phyloP scores from a whole-genome alignment of 2,113 vertebrate species.

The Poecilia latipinna region DNA sequence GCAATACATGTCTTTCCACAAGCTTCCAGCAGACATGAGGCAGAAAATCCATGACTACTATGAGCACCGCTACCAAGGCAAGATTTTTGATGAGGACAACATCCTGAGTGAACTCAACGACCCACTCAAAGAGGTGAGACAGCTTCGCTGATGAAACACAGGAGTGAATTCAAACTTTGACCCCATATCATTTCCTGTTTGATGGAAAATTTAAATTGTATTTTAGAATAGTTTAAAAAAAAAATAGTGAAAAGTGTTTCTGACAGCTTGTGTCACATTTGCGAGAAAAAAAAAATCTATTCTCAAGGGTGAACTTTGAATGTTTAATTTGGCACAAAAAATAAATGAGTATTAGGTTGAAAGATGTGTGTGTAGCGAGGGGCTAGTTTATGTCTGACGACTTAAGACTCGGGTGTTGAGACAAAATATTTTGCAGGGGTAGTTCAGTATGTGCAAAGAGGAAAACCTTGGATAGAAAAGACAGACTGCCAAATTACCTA shows the following conservation, averaged over 20 bases:
- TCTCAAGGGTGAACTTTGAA: not conserved
- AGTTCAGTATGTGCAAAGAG: constrained; percentile 34
- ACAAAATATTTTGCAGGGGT: constrained; percentile 44
- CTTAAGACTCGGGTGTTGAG: constrained; percentile 19
- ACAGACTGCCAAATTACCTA: not conserved
- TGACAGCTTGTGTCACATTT: constrained; percentile 39
- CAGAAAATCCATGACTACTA: constrained; percentile 99
- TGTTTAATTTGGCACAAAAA: not conserved
- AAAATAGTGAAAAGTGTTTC: constrained; percentile 19
- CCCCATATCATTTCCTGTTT: constrained; percentile 15
- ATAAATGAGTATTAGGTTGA: not conserved
- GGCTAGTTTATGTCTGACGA: constrained; percentile 27
- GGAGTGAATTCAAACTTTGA: not conserved
- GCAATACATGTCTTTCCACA: constrained; percentile 99
- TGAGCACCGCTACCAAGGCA: constrained; percentile 98
- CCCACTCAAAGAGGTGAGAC: constrained; percentile 94
- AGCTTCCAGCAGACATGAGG: constrained; percentile 96
- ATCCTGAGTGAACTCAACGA: constrained; percentile 98
- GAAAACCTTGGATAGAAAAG: constrained; percentile 38
- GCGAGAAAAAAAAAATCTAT: constrained; percentile 9
- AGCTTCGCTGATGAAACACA: not conserved
- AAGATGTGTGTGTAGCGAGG: not conserved
- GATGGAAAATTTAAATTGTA: constrained; percentile 20
- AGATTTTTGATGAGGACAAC: constrained; percentile 98
- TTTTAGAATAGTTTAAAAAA: constrained; percentile 42